A percentile compares a stretch with the other conserved stretches of the same genome.
Evolutionary conservation across 2,113 vertebrate species (phyloP).

Genomic region (Rhynchomys soricoides): DNA sequence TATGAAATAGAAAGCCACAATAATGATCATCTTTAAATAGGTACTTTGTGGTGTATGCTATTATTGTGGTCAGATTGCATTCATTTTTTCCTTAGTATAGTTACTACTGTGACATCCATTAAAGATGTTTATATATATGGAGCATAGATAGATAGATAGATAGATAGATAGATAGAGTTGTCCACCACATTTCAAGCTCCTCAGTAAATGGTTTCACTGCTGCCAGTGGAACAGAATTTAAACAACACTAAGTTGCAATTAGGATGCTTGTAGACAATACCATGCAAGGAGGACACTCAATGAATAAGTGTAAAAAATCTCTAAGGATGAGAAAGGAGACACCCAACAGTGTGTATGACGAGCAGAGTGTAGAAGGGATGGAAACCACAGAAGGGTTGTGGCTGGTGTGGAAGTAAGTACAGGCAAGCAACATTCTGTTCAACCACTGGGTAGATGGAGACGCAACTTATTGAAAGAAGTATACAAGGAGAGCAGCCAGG

Average conservation of each 20-base stretch:
- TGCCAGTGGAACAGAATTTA: not conserved
- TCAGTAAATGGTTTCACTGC: not conserved
- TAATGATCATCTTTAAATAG: not conserved
- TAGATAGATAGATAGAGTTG: too few species aligned
- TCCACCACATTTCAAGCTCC: not conserved
- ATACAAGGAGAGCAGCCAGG: not conserved
- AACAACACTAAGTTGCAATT: not conserved
- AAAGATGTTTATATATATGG: not conserved
- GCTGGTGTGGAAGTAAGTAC: not conserved
- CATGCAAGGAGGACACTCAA: not conserved
- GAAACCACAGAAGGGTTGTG: not conserved
- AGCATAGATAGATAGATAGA: too few species aligned
- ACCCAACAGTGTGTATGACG: not conserved
- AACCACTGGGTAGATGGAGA: not conserved
- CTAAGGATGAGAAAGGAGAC: not conserved
- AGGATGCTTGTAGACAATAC: not conserved
- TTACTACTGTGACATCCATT: not conserved
- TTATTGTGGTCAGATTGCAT: not conserved
- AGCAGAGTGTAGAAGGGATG: not conserved
- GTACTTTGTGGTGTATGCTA: not conserved
- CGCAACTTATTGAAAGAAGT: constrained; percentile 15
- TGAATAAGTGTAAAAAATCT: not conserved
- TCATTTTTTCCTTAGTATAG: not conserved
- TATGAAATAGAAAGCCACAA: constrained; percentile 17
- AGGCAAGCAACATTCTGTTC: not conserved